Percentiles rank a stretch among this genome's conserved stretches.
phyloP scores from a whole-genome alignment of 2,888 invertebrate species.

The Endomychus coccineus region DNA sequence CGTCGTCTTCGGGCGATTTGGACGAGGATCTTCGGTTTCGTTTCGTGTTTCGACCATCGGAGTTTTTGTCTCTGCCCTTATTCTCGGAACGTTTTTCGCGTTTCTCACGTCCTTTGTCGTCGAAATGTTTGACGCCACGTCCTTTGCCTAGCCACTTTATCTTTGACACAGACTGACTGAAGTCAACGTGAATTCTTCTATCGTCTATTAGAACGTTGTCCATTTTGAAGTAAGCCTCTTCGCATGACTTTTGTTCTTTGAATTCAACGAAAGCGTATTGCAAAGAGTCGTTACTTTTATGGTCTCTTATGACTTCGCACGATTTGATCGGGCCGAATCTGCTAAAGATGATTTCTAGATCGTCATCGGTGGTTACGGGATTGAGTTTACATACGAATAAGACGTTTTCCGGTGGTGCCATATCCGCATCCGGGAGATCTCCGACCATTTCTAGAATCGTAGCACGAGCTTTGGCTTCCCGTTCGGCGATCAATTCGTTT shows the following conservation, averaged over 20 bases:
- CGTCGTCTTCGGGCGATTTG: too few relatives aligned
- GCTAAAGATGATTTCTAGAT: slow-evolving; percentile 95
- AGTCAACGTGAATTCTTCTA: slow-evolving; percentile 97
- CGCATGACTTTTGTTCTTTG: slow-evolving; percentile 84
- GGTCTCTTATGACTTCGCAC: slow-evolving; percentile 94
- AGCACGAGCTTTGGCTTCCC: slow-evolving; percentile 93
- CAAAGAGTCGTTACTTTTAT: slow-evolving; percentile 84
- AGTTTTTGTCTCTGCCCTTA: neutral
- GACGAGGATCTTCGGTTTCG: slow-evolving; percentile 2
- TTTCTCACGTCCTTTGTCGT: slow-evolving; percentile 5
- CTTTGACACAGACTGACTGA: slow-evolving; percentile 97
- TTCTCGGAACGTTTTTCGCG: neutral
- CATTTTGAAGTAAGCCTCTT: slow-evolving; percentile 99
- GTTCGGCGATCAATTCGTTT: slow-evolving; percentile 77
- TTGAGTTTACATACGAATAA: slow-evolving; percentile 98
- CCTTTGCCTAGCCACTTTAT: slow-evolving; percentile 87
- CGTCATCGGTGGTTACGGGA: slow-evolving; percentile 95
- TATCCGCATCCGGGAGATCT: slow-evolving; percentile 93
- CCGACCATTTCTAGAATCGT: slow-evolving; percentile 98
- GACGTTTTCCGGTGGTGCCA: slow-evolving; percentile 98
- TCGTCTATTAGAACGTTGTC: slow-evolving; percentile 99
- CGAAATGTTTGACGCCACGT: slow-evolving; percentile 51
- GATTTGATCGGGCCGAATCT: slow-evolving; percentile 89
- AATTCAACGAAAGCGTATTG: slow-evolving; percentile 99
- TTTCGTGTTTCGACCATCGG: too few relatives aligned